Percentiles rank a stretch among this genome's conserved stretches.
These are phyloP conservation scores for Sinotaia quadrata DNA, from an alignment of 2,888 invertebrate genomes.

Conservation along the genomic window DNA sequence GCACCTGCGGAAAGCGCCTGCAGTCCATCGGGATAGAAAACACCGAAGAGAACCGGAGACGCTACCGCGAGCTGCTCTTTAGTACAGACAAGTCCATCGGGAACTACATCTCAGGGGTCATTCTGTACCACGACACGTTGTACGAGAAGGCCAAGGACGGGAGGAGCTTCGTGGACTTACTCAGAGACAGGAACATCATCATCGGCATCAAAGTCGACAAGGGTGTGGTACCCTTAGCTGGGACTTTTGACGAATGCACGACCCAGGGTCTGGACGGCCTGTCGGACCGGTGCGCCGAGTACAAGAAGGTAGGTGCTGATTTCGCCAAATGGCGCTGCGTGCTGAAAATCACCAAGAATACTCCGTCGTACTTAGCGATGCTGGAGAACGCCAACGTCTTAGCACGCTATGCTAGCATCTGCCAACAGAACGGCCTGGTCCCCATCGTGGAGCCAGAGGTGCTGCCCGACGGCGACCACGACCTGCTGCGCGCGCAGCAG, in stretches of 20 bases:
- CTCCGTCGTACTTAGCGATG: constrained; percentile 92
- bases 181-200: constrained; percentile 67
- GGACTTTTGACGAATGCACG: constrained; percentile 91
- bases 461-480: constrained; percentile 97
- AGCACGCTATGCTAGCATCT: constrained; percentile 96
- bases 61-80: constrained; percentile 91
- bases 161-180: constrained; percentile 64
- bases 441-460: constrained; percentile 99
- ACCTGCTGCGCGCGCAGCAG: constrained; percentile 91
- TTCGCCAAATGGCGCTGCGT: constrained; percentile 99
- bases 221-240: constrained; percentile 94
- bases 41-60: constrained; percentile 87
- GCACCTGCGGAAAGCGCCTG: constrained; percentile 85
- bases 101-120: constrained; percentile 93
- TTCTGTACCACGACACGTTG: constrained; percentile 98
- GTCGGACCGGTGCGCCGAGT: constrained; percentile 93
- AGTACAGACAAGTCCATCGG: constrained; percentile 77
- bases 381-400: constrained; percentile 96
- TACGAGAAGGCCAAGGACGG: constrained; percentile 94
- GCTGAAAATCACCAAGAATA: constrained; percentile 91
- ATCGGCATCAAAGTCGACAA: constrained; percentile 87
- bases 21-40: constrained; percentile 80
- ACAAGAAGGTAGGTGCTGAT: constrained; percentile 96
- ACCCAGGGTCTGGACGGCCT: constrained; percentile 98
- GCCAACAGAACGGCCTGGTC: constrained; percentile 90